phyloP scores from a whole-genome alignment of 2,797 vertebrate genomes.

The Poliocrania exsul region DNA sequence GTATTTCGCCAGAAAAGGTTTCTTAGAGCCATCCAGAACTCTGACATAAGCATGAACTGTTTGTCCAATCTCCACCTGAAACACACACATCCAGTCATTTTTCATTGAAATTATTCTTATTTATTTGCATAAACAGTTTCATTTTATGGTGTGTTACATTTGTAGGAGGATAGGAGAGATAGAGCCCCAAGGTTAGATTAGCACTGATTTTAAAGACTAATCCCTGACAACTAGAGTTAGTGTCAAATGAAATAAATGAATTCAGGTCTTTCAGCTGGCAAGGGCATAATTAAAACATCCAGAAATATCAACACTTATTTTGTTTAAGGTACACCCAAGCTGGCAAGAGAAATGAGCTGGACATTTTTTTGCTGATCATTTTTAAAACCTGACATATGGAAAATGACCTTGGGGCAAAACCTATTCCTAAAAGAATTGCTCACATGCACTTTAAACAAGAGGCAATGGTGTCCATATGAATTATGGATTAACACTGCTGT shows the following conservation, averaged over 20 bases:
- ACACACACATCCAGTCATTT: background rate
- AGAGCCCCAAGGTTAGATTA: background rate
- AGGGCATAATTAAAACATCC: conserved; percentile 31
- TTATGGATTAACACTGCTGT: background rate
- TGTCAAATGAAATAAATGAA: background rate
- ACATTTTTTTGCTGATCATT: background rate
- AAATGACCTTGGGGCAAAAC: background rate
- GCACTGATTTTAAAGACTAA: background rate
- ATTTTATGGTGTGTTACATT: background rate
- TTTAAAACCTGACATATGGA: background rate
- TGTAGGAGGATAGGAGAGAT: background rate
- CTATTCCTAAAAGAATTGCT: background rate
- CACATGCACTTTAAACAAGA: background rate
- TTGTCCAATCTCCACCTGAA: conserved; percentile 96
- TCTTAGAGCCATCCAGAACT: conserved; percentile 89
- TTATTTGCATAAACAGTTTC: background rate
- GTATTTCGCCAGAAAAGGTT: conserved; percentile 88
- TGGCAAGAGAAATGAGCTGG: background rate
- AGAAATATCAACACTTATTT: background rate
- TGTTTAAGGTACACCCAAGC: accelerated
- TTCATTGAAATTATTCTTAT: background rate
- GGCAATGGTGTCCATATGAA: background rate
- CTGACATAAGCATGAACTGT: conserved; percentile 89
- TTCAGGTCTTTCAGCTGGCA: background rate
- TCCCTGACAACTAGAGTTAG: background rate